Base-by-base conservation (phyloP, 2,888 invertebrate species). In the Trilocha varians region DNA sequence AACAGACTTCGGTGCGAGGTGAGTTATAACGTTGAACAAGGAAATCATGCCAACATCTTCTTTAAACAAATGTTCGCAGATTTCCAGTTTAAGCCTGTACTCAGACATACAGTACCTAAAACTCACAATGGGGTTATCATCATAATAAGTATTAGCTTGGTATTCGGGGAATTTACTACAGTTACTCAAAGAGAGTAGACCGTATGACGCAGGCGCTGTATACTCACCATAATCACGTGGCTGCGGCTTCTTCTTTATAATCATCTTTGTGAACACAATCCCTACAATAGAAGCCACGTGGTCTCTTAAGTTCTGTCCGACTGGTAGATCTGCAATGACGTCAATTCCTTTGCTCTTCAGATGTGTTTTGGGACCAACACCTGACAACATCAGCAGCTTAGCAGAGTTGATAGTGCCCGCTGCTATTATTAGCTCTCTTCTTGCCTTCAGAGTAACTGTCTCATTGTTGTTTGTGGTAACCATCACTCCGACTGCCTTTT, bases 251-350 rank as follows among this genome's bases (percentile, higher is more conserved):
- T 18, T 4, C 8, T 18, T 8, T 5, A 18, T 4, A 5, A 5
- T 18, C 18, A 18, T 18, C 8, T 18, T 8, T 4, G 18, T 18
- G 8, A 18, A 18, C 5, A 18, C 18, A 5, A 18, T 18, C 4
- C 8, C 18, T 8, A 18, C 18, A 8, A 18, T 18, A 8, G 18
- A 18, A 18, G 18, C 18, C 18, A 75, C 56, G 49, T 85, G 85
- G 44, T 86, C 84, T 45, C 79, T 74, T 1, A 83, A 60, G 47
- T 78, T 80, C 15, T 62, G 44, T 1, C 85, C 86, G 0, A 86
- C 85, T 0, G 75, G 66, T 6, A 73, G 56, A 44, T 84, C 70
- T 25, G 61, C 49, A 5, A 79, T 37, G 0, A 77, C 58, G 0
- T 55, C 17, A 16, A 85, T 79, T 2, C 62, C 59, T 1, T 70